Evolutionary conservation across 2,888 invertebrate species (phyloP).

Genomic region (Drosophila putrida): DNA sequence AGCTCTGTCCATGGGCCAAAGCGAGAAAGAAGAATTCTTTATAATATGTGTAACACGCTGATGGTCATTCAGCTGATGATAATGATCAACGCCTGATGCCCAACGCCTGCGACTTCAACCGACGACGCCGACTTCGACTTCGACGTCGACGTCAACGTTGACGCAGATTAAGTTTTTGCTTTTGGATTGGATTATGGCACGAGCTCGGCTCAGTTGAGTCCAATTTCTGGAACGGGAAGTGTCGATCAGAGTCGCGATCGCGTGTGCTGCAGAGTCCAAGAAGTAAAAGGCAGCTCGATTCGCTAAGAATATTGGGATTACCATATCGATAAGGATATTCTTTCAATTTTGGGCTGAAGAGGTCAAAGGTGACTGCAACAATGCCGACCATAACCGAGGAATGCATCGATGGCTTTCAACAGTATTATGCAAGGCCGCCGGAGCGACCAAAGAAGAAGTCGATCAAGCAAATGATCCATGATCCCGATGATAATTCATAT

Average conservation of each 20-base stretch:
- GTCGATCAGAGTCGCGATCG: conserved; percentile 72
- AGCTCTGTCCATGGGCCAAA: conserved; percentile 54
- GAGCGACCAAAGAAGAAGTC: conserved; percentile 87
- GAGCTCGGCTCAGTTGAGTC: conserved; percentile 66
- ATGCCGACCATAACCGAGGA: conserved; percentile 86
- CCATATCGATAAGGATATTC: conserved; percentile 37
- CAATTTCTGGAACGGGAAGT: conserved; percentile 73
- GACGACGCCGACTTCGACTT: conserved; percentile 15
- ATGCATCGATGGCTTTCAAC: conserved; percentile 87
- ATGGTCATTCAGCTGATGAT: conserved; percentile 41
- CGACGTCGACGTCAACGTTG: conserved; percentile 3
- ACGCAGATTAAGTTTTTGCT: conserved; percentile 31
- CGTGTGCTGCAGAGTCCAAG: conserved; percentile 46
- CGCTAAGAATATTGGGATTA: conserved; percentile 9
- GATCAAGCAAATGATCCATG: conserved; percentile 90
- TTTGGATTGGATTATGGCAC: conserved; percentile 61
- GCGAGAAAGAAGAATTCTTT: conserved; percentile 56
- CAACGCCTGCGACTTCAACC: conserved; percentile 49
- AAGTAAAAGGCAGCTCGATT: conserved; percentile 7
- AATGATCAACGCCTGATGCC: conserved; percentile 49
- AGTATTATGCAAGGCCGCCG: conserved; percentile 89
- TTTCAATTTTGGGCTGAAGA: conserved; percentile 21
- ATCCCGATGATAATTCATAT: conserved; percentile 90
- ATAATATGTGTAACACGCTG: conserved; percentile 53
- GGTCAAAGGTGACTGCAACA: conserved; percentile 35